Conservation (phyloP, 1,140 invertebrate species). For the Amyelois transitella region DNA sequence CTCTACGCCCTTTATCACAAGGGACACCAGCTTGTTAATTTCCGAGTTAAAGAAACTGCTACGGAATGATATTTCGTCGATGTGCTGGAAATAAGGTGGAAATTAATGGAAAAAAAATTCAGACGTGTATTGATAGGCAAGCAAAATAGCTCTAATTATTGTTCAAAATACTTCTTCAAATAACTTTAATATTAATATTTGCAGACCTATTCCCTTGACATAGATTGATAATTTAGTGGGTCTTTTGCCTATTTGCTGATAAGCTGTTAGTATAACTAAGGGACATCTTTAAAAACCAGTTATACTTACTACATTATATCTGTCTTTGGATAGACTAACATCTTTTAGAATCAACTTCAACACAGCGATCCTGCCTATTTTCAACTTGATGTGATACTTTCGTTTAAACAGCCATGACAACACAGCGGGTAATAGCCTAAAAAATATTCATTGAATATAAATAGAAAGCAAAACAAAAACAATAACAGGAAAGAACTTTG, state of each 20-base stretch:
- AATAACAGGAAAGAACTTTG: constrained; percentile 25
- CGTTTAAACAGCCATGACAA: constrained; percentile 81
- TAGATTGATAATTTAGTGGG: no score
- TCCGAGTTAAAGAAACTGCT: constrained; percentile 94
- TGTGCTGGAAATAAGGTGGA: constrained; percentile 76
- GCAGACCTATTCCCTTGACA: no score
- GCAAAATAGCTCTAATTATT: neutral
- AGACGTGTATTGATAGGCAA: neutral
- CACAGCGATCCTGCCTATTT: constrained; percentile 80
- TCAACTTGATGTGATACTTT: constrained; percentile 79
- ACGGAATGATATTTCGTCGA: constrained; percentile 89
- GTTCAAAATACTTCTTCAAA: neutral
- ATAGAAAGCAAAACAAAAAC: constrained; percentile 48
- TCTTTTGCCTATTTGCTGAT: no score
- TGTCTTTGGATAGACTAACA: constrained; percentile 80
- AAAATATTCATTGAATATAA: constrained; percentile 47
- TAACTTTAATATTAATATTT: no score
- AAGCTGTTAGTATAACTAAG: no score
- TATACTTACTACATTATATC: constrained; percentile 80
- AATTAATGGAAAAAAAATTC: neutral
- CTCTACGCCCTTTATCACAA: constrained; percentile 88
- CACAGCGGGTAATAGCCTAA: constrained; percentile 79
- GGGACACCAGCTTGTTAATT: constrained; percentile 89
- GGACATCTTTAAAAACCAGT: no score
- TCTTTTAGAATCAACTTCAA: constrained; percentile 81